A percentile compares a stretch with the other conserved stretches of the same genome.
phyloP scores from a whole-genome alignment of 2,888 invertebrate genomes.

The Agrochola circellaris region DNA sequence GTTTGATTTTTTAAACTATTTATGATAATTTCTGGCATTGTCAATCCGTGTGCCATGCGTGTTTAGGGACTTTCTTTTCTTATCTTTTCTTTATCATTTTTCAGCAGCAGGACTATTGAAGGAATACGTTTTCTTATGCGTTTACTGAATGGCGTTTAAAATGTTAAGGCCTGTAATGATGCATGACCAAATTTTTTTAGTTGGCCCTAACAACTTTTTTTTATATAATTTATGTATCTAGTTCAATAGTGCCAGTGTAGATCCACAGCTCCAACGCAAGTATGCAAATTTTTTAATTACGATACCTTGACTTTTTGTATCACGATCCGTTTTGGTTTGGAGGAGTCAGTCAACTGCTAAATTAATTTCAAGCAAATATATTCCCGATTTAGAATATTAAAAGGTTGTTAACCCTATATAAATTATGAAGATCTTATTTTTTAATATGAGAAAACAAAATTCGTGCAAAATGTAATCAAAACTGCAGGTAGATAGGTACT shows the following conservation, averaged over 20 bases:
- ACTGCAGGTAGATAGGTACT: neutral
- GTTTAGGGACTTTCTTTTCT: neutral
- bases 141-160: neutral
- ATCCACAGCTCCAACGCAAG: neutral
- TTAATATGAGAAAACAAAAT: conserved; percentile 4
- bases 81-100: neutral
- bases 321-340: neutral
- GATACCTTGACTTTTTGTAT: neutral
- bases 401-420: conserved; percentile 35
- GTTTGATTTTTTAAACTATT: neutral
- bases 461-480: neutral
- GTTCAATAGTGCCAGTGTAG: neutral
- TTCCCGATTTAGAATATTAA: conserved; percentile 11
- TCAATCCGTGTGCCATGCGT: neutral
- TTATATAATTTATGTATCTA: neutral
- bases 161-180: neutral
- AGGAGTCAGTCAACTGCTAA: neutral
- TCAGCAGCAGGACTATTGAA: too few relatives aligned
- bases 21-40: neutral
- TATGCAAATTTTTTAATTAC: neutral
- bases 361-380: conserved; percentile 7
- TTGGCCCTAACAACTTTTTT: neutral
- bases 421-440: conserved; percentile 29
- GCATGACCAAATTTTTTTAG: neutral
- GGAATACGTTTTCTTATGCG: neutral